Base-by-base conservation (phyloP, 2,888 invertebrate species). In the Apamea crenata region DNA sequence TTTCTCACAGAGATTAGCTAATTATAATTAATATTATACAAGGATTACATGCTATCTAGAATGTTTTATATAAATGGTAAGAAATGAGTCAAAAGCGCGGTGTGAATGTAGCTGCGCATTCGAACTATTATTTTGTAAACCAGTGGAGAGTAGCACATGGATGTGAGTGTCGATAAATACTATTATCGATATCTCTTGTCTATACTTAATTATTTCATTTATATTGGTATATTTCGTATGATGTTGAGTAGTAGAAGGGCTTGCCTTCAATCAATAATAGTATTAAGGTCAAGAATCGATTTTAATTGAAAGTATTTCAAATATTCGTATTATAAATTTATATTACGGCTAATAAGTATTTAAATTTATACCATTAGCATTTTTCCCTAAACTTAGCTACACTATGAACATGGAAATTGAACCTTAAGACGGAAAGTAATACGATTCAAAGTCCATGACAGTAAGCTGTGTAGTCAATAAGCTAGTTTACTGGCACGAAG, bases 1-100 rank as follows among this genome's bases (percentile, higher is more conserved):
- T 90, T 88, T 85, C 87, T 87, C 80, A 88, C 87, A 89, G 83
- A 87, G 78, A 83, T 83, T 81, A 80, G 78, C 76, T 82, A 83
- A 84, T 85, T 68, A 84, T 71, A 81, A 68, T 81, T 83, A 84
- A 73, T 76, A 82, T 66, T 81, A 74, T 88, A 88, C 82, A 87
- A 87, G 75, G 68, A 76, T 82, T 84, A 88, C 74, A 87, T 84
- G 77, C 79, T 83, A 86, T 74, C 81, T 81, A 77, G 73, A 73
- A 68, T 77, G 66, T 78, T 88, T 83, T 70, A 75, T 78, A 77
- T 74, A 85, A 77, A 83, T 78, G 59, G 74, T 88, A 86, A 73
- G 80, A 83, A 80, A 80, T 80, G 73, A 72, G 72, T 75, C 76
- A 69, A 77, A 78, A 88, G 75, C 74, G 72, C 21, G 65, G 59